These are phyloP conservation scores for Lepidurus packardi DNA, from an alignment of 1,140 invertebrate genomes.

Conservation along the genomic window DNA sequence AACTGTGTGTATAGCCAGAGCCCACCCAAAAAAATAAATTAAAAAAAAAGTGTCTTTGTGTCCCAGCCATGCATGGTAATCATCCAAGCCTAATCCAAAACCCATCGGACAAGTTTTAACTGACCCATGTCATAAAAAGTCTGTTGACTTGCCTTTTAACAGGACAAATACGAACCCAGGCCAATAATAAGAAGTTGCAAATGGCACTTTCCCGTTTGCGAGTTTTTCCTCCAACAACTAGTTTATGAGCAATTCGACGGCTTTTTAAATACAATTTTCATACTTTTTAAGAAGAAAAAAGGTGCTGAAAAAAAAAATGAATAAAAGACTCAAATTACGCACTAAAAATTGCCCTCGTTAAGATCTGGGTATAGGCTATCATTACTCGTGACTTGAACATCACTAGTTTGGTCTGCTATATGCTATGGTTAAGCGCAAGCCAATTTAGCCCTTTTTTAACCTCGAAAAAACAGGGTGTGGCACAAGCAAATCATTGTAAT, in stretches of 20 bases:
- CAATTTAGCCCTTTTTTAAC: not conserved
- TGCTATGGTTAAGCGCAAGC: not conserved
- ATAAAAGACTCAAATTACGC: too few relatives aligned
- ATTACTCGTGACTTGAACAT: not conserved
- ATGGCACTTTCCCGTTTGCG: not conserved
- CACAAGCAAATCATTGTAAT: slow-evolving; percentile 13
- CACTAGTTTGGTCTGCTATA: not conserved
- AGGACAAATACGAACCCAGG: not conserved
- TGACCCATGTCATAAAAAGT: not conserved
- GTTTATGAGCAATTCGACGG: too few relatives aligned
- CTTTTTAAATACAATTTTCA: too few relatives aligned
- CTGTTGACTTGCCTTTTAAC: not conserved
- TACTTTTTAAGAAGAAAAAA: too few relatives aligned
- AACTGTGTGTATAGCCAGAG: too few relatives aligned
- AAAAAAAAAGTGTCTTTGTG: not conserved
- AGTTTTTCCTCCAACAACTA: too few relatives aligned
- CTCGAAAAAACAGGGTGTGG: slow-evolving; percentile 11
- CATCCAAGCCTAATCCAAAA: not conserved
- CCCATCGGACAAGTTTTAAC: not conserved
- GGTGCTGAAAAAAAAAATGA: too few relatives aligned
- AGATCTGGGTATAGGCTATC: not conserved
- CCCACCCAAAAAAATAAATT: too few relatives aligned
- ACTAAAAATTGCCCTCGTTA: too few relatives aligned
- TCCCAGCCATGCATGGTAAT: not conserved
- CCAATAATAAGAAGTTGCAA: not conserved